phyloP scores from a whole-genome alignment of 92 coral and sea anemone species.

The Muricea muricata region DNA sequence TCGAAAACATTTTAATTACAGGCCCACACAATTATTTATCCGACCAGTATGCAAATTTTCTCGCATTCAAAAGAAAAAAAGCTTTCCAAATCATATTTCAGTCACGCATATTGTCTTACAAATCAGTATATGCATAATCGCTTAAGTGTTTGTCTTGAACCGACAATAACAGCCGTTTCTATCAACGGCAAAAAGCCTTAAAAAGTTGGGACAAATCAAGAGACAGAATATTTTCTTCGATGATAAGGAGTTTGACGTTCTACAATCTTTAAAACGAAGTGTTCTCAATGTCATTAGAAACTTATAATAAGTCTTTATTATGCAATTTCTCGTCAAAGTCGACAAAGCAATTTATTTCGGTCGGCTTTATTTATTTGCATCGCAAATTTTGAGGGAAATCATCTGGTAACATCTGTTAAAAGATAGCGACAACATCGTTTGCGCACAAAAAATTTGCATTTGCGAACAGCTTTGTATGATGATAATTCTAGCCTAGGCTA shows the following conservation, averaged over 20 bases:
- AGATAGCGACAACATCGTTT: too few species aligned
- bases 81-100: neutral
- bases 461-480: neutral
- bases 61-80: neutral
- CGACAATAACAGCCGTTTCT: neutral
- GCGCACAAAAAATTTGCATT: neutral
- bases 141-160: neutral
- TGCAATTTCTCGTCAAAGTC: too few species aligned
- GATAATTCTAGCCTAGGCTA: neutral
- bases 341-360: too few species aligned
- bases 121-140: neutral
- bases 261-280: neutral
- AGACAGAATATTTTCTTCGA: neutral
- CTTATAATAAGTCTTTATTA: too few species aligned
- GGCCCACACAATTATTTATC: conserved; percentile 9
- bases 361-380: too few species aligned
- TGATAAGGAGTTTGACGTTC: neutral
- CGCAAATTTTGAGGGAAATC: too few species aligned
- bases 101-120: conserved; percentile 22
- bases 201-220: neutral
- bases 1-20: conserved; percentile 5
- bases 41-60: neutral
- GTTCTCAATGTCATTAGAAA: neutral
- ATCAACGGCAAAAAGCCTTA: neutral
- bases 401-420: too few species aligned